Evolutionary conservation across 2,888 invertebrate species (phyloP), one percentile per base, ranked within the genome.

Genomic region (Folsomia manolachei): DNA sequence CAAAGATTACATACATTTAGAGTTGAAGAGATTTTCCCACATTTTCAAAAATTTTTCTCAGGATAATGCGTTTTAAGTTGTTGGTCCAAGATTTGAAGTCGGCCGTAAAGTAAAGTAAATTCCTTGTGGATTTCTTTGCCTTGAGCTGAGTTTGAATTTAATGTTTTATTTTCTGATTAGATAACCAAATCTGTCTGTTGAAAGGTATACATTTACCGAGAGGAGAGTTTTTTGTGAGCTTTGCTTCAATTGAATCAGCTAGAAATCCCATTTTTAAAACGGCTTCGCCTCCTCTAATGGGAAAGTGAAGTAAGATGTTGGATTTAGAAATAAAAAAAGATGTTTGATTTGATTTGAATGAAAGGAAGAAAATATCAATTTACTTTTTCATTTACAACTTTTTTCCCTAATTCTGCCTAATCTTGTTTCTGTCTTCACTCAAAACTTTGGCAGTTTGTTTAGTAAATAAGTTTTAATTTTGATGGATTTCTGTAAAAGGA

Each of bases 151-250:
- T 26, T 60, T 71, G 62, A 7, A 63, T 23, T 24, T 19, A 51
- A 52, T 66, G 65, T 66, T 66, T 66, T 66, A 66, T 66, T 66
- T 66, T 27, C 27, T 66, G 65, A 66, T 66, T 27, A 66, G 65
- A 66, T 66, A 66, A 66, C 51, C 65, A 66, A 66, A 66, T 66
- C 65, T 51, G 65, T 39, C 51, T 66, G 21, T 66, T 56, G 56
- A 56, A 56, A 56, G 18, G 18, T 56, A 56, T 14, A 21, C 21
- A 56, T 56, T 56, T 56, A 56, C 9, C 9, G 51, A 56, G 21
- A 56, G n/a, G 51, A 19, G 56, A 56, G 56, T 56, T 56, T 56
- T 56, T 56, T n/a, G n/a, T n/a, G n/a, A n/a, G n/a, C n/a, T n/a
- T n/a, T n/a, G n/a, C n/a, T n/a, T n/a, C n/a, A n/a, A n/a, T n/a